A percentile compares a stretch with the other conserved stretches of the same genome.
These are phyloP conservation scores for Apostichopus japonicus DNA, from an alignment of 35 echinoderm and acorn worm genomes.

Conservation along the genomic window DNA sequence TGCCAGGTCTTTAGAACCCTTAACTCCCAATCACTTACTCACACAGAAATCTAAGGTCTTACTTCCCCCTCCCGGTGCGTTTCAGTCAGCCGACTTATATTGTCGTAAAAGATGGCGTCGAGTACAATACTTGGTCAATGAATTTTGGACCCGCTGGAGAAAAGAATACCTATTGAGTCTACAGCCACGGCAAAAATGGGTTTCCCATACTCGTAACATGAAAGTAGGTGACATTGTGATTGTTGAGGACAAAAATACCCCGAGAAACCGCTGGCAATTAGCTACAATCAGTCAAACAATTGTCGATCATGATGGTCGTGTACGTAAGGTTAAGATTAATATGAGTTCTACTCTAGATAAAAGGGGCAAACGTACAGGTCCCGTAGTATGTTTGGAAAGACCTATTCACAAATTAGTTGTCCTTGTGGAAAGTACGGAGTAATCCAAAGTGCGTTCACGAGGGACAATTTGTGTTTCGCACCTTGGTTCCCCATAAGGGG, in stretches of 20 bases:
- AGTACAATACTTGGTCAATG: too few species aligned
- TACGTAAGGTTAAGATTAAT: conserved; percentile 49
- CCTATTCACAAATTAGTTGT: conserved; percentile 61
- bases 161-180: too few species aligned
- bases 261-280: conserved; percentile 60
- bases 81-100: too few species aligned
- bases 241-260: conserved; percentile 17
- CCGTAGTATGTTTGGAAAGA: conserved; percentile 4
- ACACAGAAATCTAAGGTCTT: too few species aligned
- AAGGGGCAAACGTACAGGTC: conserved; percentile 27
- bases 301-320: conserved; percentile 14
- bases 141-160: too few species aligned
- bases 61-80: too few species aligned
- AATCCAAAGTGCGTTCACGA: too few species aligned
- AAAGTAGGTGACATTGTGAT: conserved; percentile 40
- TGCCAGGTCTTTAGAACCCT: too few species aligned
- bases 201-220: conserved; percentile 15
- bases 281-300: conserved; percentile 26
- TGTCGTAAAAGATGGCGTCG: too few species aligned
- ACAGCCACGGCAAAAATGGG: too few species aligned
- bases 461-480: too few species aligned
- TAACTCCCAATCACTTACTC: too few species aligned
- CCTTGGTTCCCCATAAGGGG: conserved; percentile 14
- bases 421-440: conserved; percentile 20
- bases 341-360: conserved; percentile 2